Evolutionary conservation across 1,140 invertebrate species (phyloP), one percentile per base, ranked within the genome.

Genomic region (Heliconius himera): DNA sequence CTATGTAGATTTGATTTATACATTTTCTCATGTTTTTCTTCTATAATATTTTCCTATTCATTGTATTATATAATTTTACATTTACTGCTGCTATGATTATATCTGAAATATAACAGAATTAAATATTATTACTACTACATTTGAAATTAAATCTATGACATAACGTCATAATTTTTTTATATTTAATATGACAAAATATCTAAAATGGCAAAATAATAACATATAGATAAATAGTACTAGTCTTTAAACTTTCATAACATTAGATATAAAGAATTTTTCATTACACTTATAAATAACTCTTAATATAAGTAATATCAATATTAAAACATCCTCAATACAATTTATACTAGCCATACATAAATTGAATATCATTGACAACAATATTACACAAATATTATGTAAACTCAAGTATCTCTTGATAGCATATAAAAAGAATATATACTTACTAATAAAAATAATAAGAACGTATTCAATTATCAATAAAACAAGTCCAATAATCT

Each of bases 341-440:
- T 66, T 66, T 8, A 29, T 29, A 16, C 11, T 66, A 66, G 3
- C 26, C 60, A 11, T 66, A 66, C 3, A 66, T 29, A 16, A 66
- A 29, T 18, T 66, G 26, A 26, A 66, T 66, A 29, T 6, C 26
- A 66, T 3, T 66, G 9, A 26, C 11, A 66, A 66, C 18, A 51
- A 51, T 51, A 51, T 51, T 51, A 51, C 49, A 29, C 60, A 66
- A 22, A 22, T 66, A 81, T 81, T 81, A 81, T 81, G 76, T 81
- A 81, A 81, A 81, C 79, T 73, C 76, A 56, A 33, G 13, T 66
- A 13, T 60, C n/a, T n/a, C 1, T 16, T 26, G 26, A 29, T 66
- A 66, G 26, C 29, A 16, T 16, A 66, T 26, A 29, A 4, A 16
- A 26, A 26, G 26, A 26, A 26, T 26, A 26, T 26, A 29, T 66